phyloP scores from a whole-genome alignment of 1,140 invertebrate species.

The Drosophila serrata region DNA sequence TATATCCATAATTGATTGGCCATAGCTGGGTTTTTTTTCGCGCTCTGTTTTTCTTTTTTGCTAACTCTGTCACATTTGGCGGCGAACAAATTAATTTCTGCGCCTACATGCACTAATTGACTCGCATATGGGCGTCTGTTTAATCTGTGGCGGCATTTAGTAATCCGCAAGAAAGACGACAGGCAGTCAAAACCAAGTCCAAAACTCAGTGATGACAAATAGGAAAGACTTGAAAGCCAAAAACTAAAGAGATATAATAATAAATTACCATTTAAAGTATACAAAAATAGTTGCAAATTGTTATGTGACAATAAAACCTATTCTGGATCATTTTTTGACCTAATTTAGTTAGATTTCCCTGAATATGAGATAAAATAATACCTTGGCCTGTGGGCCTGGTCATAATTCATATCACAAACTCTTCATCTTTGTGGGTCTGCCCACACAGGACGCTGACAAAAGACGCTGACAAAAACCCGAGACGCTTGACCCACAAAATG shows the following conservation, averaged over 20 bases:
- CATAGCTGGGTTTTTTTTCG: conserved; percentile 18
- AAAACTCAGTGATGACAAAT: conserved; percentile 4
- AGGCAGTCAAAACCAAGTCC: conserved; percentile 34
- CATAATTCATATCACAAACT: conserved; percentile 22
- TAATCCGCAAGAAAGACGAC: conserved; percentile 46
- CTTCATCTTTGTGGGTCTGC: conserved; percentile 52
- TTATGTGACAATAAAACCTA: background rate
- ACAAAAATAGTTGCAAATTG: background rate
- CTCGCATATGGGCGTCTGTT: conserved; percentile 59
- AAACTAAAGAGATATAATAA: background rate
- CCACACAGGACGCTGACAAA: conserved; percentile 44
- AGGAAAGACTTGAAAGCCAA: background rate
- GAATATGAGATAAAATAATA: background rate
- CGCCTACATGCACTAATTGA: conserved; percentile 79
- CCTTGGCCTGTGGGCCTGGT: conserved; percentile 6
- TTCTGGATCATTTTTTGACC: no score
- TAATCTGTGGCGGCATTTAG: conserved; percentile 38
- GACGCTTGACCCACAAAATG: conserved; percentile 72
- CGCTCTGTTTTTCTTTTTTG: conserved; percentile 20
- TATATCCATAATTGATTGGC: conserved; percentile 33
- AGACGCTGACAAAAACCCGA: conserved; percentile 43
- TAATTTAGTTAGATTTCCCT: background rate
- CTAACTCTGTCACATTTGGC: conserved; percentile 68
- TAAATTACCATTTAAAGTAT: background rate
- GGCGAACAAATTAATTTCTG: conserved; percentile 80